Base-by-base conservation (phyloP, 2,888 invertebrate species). In the Unio delphinus region DNA sequence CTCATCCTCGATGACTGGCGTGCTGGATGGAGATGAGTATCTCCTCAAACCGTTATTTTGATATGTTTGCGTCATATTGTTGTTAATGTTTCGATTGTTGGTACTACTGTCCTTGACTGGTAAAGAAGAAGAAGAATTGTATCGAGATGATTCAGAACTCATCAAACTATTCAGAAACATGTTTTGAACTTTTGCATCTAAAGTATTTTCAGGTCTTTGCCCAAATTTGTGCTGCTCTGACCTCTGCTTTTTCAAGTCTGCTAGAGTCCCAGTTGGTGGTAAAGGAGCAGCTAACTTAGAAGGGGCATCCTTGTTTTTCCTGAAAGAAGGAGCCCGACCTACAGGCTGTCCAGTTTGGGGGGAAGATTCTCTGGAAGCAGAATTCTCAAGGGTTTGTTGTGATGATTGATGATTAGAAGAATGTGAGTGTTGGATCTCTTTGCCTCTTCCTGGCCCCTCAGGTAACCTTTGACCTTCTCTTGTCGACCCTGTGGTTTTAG, bases 171-270 rank as follows among this genome's bases (percentile, higher is more conserved):
- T 73, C 30, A 87, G 68, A 73, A 87, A 86, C 78, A 85, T 78
- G 63, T 80, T 81, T 67, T 84, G 83, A n/a, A 86, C 80, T 34
- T 84, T 82, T 28, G 79, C 78, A 67, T 83, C 83, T 26, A 82
- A 61, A 61, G 76, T 78, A 60, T 78, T 78, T 65, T 70, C 65
- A 55, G 68, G 69, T 23, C 73, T 71, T 54, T 71, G 77, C 57
- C 78, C 73, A 65, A 72, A 71, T 54, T 81, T 80, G 60, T 80
- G 74, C 26, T 80, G 74, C 58, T 86, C 87, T 20, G 87, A 80
- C 20, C 97, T 92, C 89, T 97, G 96, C 90, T 96, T 96, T 91
- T 98, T 98, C 90, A 97, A 92, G 91, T 97, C 97, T 67, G 97
- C 95, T 83, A 98, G 92, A 65, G 97, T 97, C 83, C 94, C 93